These are phyloP conservation scores for Melipona beecheii DNA, from an alignment of 2,888 invertebrate genomes.

Conservation along the genomic window DNA sequence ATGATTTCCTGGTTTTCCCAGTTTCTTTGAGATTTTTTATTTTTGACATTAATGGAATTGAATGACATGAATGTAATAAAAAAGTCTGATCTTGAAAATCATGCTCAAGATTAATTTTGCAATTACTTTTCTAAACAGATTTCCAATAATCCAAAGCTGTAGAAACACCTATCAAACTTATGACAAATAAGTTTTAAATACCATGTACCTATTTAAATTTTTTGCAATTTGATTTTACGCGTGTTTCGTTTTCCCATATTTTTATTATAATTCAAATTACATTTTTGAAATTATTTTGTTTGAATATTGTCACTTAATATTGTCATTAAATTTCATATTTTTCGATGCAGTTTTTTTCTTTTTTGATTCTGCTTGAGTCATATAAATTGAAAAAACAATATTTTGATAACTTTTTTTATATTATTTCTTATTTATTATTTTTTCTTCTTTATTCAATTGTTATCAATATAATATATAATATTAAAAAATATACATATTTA, in stretches of 20 bases:
- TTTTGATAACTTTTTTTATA: background rate
- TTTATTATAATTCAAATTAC: background rate
- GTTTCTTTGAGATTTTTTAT: too few relatives aligned
- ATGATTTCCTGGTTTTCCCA: too few relatives aligned
- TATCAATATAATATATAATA: background rate
- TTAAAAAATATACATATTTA: background rate
- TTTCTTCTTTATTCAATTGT: background rate
- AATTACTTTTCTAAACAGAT: too few relatives aligned
- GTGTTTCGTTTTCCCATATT: background rate
- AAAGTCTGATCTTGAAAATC: too few relatives aligned
- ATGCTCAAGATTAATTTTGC: too few relatives aligned
- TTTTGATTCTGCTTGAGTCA: background rate
- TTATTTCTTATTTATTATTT: background rate
- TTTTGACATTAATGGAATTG: too few relatives aligned
- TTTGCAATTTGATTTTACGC: background rate
- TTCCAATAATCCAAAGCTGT: too few relatives aligned
- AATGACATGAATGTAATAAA: too few relatives aligned
- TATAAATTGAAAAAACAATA: background rate
- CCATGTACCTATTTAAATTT: background rate
- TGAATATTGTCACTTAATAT: background rate
- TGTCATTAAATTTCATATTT: too few relatives aligned
- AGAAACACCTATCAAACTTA: too few relatives aligned
- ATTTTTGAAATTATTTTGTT: background rate
- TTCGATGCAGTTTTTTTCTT: too few relatives aligned
- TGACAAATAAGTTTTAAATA: too few relatives aligned